Percentiles rank a stretch among this genome's conserved stretches.
phyloP scores from a whole-genome alignment of 2,888 invertebrate species.

The Drosophila borborema region DNA sequence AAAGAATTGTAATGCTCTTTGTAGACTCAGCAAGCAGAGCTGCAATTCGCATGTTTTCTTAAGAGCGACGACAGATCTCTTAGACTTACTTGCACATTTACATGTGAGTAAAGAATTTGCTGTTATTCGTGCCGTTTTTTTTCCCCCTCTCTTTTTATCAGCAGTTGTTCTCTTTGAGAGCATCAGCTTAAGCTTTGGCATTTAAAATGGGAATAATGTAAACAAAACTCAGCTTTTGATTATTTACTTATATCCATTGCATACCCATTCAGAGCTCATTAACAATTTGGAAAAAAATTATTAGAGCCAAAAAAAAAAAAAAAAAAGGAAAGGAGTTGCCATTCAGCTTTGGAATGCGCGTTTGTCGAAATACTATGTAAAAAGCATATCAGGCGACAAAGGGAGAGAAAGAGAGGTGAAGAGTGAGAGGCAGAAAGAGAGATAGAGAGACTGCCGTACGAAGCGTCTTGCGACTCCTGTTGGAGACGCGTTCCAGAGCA shows the following conservation, averaged over 20 bases:
- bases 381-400: not conserved
- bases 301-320: not conserved
- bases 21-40: too few species aligned
- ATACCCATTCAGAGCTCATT: not conserved
- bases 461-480: slow-evolving; percentile 43
- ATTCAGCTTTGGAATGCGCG: slow-evolving; percentile 22
- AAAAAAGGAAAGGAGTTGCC: not conserved
- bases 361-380: slow-evolving; percentile 16
- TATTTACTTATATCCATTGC: not conserved
- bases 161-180: too few species aligned
- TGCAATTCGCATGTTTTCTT: too few species aligned
- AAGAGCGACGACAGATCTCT: too few species aligned
- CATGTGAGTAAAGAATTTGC: too few species aligned
- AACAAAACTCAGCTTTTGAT: not conserved
- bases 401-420: not conserved
- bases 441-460: not conserved
- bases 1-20: too few species aligned
- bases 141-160: too few species aligned
- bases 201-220: too few species aligned
- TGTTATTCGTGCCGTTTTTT: too few species aligned
- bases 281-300: not conserved
- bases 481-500: slow-evolving; percentile 65
- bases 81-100: too few species aligned
- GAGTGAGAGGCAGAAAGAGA: not conserved
- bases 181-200: too few species aligned